These are phyloP conservation scores for Spea multiplicata DNA, from an alignment of 2,113 vertebrate species.

Conservation along the genomic window DNA sequence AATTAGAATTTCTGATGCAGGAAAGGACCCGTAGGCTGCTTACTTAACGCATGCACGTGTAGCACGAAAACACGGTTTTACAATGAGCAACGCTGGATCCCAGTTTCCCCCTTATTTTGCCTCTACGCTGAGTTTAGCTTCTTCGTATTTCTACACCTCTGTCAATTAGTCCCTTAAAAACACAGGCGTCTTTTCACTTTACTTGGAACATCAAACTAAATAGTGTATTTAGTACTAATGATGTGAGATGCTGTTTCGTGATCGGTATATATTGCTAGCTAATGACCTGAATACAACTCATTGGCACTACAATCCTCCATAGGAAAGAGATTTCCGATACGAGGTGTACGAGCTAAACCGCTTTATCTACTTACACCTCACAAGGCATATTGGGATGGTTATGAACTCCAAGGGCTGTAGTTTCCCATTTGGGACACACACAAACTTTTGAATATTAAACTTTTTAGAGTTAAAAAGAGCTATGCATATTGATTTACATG, in stretches of 20 bases:
- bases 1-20: slow-evolving; percentile 47
- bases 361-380: slow-evolving; percentile 2
- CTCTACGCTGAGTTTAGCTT: slow-evolving; percentile 43
- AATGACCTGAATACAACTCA: slow-evolving; percentile 45
- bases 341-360: background rate
- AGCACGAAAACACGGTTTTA: slow-evolving; percentile 49
- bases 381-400: background rate
- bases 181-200: slow-evolving; percentile 49
- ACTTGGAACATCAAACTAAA: slow-evolving; percentile 49
- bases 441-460: too few species aligned
- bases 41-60: slow-evolving; percentile 47
- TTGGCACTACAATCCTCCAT: slow-evolving; percentile 18
- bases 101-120: slow-evolving; percentile 43
- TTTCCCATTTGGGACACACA: background rate
- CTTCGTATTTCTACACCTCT: slow-evolving; percentile 49
- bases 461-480: too few species aligned
- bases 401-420: background rate
- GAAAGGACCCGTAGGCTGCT: slow-evolving; percentile 47
- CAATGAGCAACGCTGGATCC: slow-evolving; percentile 44
- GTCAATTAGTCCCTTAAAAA: slow-evolving; percentile 49
- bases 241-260: slow-evolving; percentile 45
- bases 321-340: background rate
- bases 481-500: too few species aligned
- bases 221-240: slow-evolving; percentile 49
- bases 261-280: slow-evolving; percentile 42